Evolutionary conservation across 1,140 invertebrate genomes (phyloP).

Genomic region (Leptinotarsa undecemlineata): DNA sequence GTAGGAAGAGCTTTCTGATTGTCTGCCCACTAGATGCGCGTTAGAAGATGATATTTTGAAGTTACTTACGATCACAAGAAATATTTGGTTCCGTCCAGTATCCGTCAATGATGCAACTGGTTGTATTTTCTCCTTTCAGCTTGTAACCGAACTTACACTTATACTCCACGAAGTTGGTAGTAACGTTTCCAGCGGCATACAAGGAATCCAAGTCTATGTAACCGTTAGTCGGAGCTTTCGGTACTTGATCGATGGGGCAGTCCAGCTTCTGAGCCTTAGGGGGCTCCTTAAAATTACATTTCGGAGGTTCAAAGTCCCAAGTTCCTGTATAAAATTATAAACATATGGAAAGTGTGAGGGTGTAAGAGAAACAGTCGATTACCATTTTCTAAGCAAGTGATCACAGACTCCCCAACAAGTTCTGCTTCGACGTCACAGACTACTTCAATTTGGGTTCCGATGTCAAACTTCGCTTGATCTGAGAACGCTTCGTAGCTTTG

Average conservation of each 20-base stretch:
- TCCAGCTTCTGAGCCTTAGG: constrained; percentile 21
- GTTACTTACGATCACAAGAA: constrained; percentile 51
- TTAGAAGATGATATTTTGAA: too few species aligned
- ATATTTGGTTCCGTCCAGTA: constrained; percentile 57
- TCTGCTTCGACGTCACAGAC: constrained; percentile 56
- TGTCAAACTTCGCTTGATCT: constrained; percentile 37
- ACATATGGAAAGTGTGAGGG: background rate
- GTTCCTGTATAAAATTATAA: constrained; percentile 39
- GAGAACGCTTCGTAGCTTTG: constrained; percentile 34
- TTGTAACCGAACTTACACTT: constrained; percentile 56
- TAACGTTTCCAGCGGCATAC: constrained; percentile 40
- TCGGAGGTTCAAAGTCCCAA: constrained; percentile 55
- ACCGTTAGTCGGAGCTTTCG: constrained; percentile 53
- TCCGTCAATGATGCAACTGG: constrained; percentile 55
- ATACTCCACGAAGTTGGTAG: constrained; percentile 50
- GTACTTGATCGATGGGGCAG: constrained; percentile 46
- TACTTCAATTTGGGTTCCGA: constrained; percentile 58
- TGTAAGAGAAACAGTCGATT: constrained; percentile 10
- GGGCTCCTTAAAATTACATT: constrained; percentile 45
- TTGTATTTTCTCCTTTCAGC: constrained; percentile 50
- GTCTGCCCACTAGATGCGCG: too few species aligned
- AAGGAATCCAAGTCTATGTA: constrained; percentile 50
- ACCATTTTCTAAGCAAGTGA: constrained; percentile 59
- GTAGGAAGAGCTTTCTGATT: too few species aligned
- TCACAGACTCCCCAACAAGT: constrained; percentile 53